Conservation (phyloP, 2,113 vertebrate genomes). For the Rhinichthys klamathensis region DNA sequence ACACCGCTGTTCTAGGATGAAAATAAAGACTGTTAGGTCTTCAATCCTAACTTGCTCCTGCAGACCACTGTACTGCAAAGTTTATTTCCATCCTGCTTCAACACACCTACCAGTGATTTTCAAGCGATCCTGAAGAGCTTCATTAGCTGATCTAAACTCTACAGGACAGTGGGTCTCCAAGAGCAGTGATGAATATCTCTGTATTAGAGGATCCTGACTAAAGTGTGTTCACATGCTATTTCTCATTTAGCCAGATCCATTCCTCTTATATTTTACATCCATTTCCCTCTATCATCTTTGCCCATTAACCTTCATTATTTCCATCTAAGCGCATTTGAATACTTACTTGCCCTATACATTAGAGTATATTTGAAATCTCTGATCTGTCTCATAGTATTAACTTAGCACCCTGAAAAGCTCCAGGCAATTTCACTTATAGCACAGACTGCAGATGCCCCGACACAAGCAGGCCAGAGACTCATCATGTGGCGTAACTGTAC, state of each 20-base stretch:
- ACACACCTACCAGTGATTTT: background rate
- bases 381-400: background rate
- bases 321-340: background rate
- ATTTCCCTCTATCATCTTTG: background rate
- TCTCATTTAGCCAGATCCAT: conserved; percentile 15
- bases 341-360: background rate
- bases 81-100: background rate
- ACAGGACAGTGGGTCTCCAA: background rate
- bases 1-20: background rate
- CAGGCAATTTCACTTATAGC: background rate
- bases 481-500: conserved; percentile 17
- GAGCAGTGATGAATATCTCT: background rate
- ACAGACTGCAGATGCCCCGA: conserved; percentile 1
- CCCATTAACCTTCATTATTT: conserved; percentile 1
- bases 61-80: background rate
- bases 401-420: background rate
- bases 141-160: background rate
- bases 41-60: background rate
- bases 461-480: conserved; percentile 22
- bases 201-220: background rate
- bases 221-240: background rate
- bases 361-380: background rate
- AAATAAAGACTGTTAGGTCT: background rate
- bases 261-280: background rate
- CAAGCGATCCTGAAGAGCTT: background rate